These are phyloP conservation scores for Hemicentrotus pulcherrimus DNA, from an alignment of 35 echinoderm and acorn worm species.

Conservation along the genomic window DNA sequence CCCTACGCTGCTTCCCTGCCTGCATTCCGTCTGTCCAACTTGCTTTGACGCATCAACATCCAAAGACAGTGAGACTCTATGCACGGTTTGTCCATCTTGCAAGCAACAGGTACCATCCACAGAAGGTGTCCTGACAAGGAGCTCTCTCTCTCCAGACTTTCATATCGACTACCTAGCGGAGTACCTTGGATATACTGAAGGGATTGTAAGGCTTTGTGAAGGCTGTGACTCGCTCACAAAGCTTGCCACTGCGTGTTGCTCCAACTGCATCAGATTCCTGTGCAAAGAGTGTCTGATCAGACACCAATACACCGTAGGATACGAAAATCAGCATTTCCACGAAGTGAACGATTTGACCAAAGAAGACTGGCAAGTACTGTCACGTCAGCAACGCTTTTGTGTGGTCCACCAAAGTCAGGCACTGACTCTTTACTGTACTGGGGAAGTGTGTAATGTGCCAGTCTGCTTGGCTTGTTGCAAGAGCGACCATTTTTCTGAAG, in stretches of 20 bases:
- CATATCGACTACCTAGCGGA: constrained; percentile 50
- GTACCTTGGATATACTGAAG: constrained; percentile 50
- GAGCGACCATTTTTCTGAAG: constrained; percentile 39
- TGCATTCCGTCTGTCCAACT: constrained; percentile 40
- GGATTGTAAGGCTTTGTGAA: constrained; percentile 50
- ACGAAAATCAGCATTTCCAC: constrained; percentile 54
- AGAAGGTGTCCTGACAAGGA: not conserved
- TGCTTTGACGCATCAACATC: constrained; percentile 16
- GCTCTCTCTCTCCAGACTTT: constrained; percentile 47
- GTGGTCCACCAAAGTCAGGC: constrained; percentile 59
- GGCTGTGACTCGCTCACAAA: constrained; percentile 54
- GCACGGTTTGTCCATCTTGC: constrained; percentile 52
- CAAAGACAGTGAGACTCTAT: not conserved
- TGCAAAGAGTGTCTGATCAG: constrained; percentile 64
- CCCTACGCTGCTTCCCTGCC: constrained; percentile 43
- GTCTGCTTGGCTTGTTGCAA: constrained; percentile 59
- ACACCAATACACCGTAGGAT: constrained; percentile 62
- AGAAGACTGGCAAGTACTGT: constrained; percentile 16
- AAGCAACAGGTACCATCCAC: constrained; percentile 40
- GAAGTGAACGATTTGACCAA: constrained; percentile 56
- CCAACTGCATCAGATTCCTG: constrained; percentile 53
- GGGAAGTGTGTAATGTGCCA: constrained; percentile 55
- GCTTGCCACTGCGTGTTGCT: constrained; percentile 56
- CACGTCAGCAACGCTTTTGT: constrained; percentile 53
- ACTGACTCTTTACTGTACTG: constrained; percentile 59